Percentiles rank a stretch among this genome's conserved stretches.
These are phyloP conservation scores for Leucophenga varia DNA, from an alignment of 1,140 invertebrate species.

Conservation along the genomic window DNA sequence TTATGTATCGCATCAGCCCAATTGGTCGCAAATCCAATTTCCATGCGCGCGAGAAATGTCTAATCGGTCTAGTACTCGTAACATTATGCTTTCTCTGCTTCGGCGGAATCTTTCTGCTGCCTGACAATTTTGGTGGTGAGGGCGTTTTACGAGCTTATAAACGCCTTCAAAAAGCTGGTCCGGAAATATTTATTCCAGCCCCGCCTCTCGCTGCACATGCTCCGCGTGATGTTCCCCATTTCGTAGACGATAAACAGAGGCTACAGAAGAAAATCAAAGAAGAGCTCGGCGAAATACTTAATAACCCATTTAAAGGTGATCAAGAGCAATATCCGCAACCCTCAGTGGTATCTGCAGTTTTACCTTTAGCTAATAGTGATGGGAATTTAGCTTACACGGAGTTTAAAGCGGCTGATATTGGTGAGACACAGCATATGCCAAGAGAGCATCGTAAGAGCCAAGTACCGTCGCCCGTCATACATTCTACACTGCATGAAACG, in stretches of 20 bases:
- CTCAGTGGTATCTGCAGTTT: no score
- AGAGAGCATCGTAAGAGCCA: no score
- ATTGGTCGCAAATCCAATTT: constrained; percentile 62
- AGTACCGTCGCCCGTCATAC: no score
- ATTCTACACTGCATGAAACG: no score
- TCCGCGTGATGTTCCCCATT: constrained; percentile 67
- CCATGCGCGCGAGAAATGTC: constrained; percentile 84
- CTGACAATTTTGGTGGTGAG: constrained; percentile 81
- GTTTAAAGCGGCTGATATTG: no score
- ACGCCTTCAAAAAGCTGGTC: constrained; percentile 83
- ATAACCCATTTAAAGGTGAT: constrained; percentile 40
- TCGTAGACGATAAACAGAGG: constrained; percentile 70
- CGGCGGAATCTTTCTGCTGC: constrained; percentile 89
- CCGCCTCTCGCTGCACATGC: constrained; percentile 67
- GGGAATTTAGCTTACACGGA: no score
- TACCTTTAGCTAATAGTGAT: no score
- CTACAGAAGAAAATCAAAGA: constrained; percentile 81
- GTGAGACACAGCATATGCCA: no score
- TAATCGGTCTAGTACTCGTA: constrained; percentile 83
- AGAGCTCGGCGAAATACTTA: constrained; percentile 63
- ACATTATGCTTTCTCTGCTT: constrained; percentile 89
- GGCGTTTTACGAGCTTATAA: constrained; percentile 83
- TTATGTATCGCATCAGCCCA: constrained; percentile 54
- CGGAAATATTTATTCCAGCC: constrained; percentile 83
- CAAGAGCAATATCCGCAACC: constrained; percentile 18